phyloP scores from a whole-genome alignment of 1,140 invertebrate species.

The Drosophila saltans region DNA sequence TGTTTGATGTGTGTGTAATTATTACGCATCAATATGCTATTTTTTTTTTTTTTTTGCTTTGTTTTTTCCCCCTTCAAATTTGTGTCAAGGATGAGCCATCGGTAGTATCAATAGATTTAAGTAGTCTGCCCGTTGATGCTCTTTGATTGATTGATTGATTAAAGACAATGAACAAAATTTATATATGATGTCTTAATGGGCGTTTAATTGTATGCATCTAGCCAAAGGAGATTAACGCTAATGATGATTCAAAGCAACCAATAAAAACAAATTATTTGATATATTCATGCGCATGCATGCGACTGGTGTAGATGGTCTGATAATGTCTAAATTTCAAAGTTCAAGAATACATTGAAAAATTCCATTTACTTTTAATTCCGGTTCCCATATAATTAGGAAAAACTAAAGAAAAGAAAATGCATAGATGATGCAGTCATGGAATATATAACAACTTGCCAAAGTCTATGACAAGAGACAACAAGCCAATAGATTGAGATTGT shows the following conservation, averaged over 20 bases:
- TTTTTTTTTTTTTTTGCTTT: conserved; percentile 26
- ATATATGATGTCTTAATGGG: conserved; percentile 65
- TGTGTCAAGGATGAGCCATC: conserved; percentile 73
- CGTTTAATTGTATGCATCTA: conserved; percentile 50
- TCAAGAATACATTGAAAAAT: background rate
- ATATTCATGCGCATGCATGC: background rate
- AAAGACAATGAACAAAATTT: conserved; percentile 13
- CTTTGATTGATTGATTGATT: conserved; percentile 54
- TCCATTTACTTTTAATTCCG: background rate
- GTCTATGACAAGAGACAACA: too few relatives aligned
- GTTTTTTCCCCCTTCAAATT: conserved; percentile 42
- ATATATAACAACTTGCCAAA: too few relatives aligned
- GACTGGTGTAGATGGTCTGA: background rate
- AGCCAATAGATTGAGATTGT: background rate
- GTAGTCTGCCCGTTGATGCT: conserved; percentile 34
- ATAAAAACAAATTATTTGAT: conserved; percentile 5
- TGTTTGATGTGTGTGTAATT: conserved; percentile 49
- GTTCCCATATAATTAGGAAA: background rate
- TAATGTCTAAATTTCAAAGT: background rate
- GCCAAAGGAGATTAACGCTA: conserved; percentile 3
- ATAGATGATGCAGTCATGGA: too few relatives aligned
- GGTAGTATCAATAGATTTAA: conserved; percentile 29
- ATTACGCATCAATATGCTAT: conserved; percentile 56
- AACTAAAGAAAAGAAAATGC: too few relatives aligned
- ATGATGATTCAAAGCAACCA: conserved; percentile 22